phyloP scores from a whole-genome alignment of 2,797 vertebrate species.

The Hoplostethus mediterraneus region DNA sequence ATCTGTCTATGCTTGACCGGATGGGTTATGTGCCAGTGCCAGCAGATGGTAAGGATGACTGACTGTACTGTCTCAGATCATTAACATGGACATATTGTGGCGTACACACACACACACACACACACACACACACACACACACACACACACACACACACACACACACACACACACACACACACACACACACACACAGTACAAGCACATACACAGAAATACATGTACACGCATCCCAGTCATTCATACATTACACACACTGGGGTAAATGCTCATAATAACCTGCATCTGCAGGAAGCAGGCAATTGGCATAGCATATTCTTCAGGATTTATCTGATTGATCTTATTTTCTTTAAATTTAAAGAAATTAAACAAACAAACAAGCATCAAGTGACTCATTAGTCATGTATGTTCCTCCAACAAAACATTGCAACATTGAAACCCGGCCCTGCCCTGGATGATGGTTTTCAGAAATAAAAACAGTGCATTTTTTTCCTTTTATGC shows the following conservation, averaged over 20 bases:
- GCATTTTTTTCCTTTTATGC: too few species aligned
- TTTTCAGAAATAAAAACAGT: too few species aligned
- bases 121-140: constrained; percentile 22
- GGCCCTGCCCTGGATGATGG: too few species aligned
- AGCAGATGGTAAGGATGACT: constrained; percentile 78
- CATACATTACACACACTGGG: neutral
- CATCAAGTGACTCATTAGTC: too few species aligned
- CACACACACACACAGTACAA: constrained; percentile 36
- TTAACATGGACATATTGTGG: constrained; percentile 60
- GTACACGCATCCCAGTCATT: neutral
- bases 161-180: constrained; percentile 37
- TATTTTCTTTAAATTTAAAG: too few species aligned
- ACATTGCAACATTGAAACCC: too few species aligned
- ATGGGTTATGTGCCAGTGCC: constrained; percentile 68
- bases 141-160: constrained; percentile 21
- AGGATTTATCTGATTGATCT: too few species aligned
- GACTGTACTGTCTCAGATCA: constrained; percentile 65
- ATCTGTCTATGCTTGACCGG: constrained; percentile 72
- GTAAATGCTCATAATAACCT: constrained; percentile 1
- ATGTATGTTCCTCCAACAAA: too few species aligned
- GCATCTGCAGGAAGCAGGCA: too few species aligned
- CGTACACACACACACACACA: constrained; percentile 32
- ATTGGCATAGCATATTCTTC: too few species aligned
- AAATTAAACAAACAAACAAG: too few species aligned
- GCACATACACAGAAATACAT: constrained; percentile 12